Percentiles rank a stretch among this genome's conserved stretches.
Conservation (phyloP, 2,797 vertebrate species). For the Adelosebastes latens region DNA sequence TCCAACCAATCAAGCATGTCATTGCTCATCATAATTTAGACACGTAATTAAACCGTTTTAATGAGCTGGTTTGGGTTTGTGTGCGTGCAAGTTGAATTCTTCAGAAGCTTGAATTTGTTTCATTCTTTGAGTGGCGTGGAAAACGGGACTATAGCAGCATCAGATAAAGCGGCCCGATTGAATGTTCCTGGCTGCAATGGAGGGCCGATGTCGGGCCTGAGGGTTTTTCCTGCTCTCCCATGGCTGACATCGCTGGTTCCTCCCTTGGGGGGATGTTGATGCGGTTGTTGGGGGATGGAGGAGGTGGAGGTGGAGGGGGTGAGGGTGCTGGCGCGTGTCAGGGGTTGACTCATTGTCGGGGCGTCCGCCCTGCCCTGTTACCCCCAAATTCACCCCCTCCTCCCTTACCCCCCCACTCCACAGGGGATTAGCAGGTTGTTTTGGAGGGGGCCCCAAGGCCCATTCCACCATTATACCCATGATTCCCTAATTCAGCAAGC, state of each 20-base stretch:
- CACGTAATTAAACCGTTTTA: constrained; percentile 73
- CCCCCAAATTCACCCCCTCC: constrained; percentile 40
- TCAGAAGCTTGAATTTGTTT: not conserved
- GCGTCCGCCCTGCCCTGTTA: constrained; percentile 58
- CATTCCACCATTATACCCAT: constrained; percentile 82
- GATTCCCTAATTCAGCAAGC: constrained; percentile 72
- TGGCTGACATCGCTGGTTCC: constrained; percentile 45
- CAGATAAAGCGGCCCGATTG: constrained; percentile 30
- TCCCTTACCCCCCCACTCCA: constrained; percentile 25
- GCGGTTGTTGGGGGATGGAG: constrained; percentile 34
- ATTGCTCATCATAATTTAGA: constrained; percentile 78
- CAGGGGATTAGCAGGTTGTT: constrained; percentile 86
- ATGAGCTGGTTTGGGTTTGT: constrained; percentile 47
- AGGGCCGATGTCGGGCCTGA: constrained; percentile 13
- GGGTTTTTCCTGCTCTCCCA: constrained; percentile 45
- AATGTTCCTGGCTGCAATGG: constrained; percentile 26
- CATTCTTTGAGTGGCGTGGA: not conserved
- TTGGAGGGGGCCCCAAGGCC: constrained; percentile 57
- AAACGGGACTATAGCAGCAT: not conserved
- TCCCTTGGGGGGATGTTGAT: constrained; percentile 53
- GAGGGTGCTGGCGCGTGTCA: constrained; percentile 73
- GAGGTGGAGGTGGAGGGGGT: constrained; percentile 12
- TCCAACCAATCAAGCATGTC: constrained; percentile 77
- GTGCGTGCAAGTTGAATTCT: constrained; percentile 29
- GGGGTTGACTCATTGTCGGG: constrained; percentile 66